Evolutionary conservation across 2,113 vertebrate species (phyloP), one percentile per base, ranked within the genome.

Genomic region (Poecile atricapillus): DNA sequence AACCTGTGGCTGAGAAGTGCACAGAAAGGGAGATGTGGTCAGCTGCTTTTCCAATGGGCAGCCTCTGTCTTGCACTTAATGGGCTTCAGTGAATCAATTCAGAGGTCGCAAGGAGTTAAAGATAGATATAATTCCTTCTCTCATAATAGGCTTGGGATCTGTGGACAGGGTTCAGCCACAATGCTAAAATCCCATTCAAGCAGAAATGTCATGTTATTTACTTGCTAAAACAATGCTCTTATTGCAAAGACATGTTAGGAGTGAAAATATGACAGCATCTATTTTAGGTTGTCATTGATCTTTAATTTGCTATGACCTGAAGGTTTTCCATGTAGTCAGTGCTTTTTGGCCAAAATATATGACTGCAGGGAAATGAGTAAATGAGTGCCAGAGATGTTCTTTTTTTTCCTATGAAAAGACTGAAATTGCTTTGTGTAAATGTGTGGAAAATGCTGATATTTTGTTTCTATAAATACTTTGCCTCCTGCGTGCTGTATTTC

Each of bases 401-500:
- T 96, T 96, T 37, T 97, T 97, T 95, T 79, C 87, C 82, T 92
- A 84, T 97, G 97, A 97, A 98, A 98, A 97, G 97, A 95, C 97
- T 94, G 94, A 98, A 98, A 98, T 97, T 97, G 97, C 97, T 97
- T 98, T 98, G 98, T 97, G 97, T 97, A 97, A 98, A 98, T 97
- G 98, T 97, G 97, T 97, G 98, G 98, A 97, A 98, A 98, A 97
- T 96, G 98, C 98, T 98, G 98, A 98, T 98, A 97, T 97, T 97
- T 97, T 98, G 97, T 97, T 98, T 98, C 98, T 98, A 98, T 98
- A 98, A 98, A 98, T 98, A 98, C 95, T 97, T 95, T 3, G 83
- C 97, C 95, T 97, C 97, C 87, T 55, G 91, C 49, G 83, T 93
- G 87, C 96, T 33, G 90, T 96, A 97, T 97, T 97, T 98, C 97